Percentiles rank a stretch among this genome's conserved stretches.
Evolutionary conservation across 2,113 vertebrate genomes (phyloP).

Genomic region (Anthoscopus minutus): DNA sequence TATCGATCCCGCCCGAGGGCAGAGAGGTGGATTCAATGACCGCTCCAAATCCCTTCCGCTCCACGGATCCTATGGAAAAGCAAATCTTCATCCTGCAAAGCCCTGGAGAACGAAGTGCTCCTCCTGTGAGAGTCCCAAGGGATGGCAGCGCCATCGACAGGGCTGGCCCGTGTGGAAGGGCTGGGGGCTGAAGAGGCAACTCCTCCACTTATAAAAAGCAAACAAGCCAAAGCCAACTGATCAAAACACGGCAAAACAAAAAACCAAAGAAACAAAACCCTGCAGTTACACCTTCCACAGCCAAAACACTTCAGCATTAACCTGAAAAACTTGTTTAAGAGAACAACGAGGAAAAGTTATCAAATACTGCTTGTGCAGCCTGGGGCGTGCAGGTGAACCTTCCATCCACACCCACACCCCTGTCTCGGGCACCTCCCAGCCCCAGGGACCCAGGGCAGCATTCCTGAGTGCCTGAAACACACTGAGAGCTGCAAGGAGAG

Average conservation of each 20-base stretch:
- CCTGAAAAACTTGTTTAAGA: slow-evolving; percentile 13
- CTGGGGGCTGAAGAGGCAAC: not conserved
- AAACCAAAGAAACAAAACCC: not conserved
- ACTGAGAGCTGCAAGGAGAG: not conserved
- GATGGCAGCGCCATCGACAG: fast-evolving
- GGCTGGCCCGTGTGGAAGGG: fast-evolving
- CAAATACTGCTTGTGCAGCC: not conserved
- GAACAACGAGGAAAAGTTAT: not conserved
- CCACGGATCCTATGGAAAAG: not conserved
- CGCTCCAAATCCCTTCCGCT: not conserved
- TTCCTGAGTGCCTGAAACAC: not conserved
- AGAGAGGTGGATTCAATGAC: not conserved
- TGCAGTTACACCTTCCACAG: not conserved
- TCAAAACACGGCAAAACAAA: not conserved
- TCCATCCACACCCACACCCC: not conserved
- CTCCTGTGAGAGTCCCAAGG: fast-evolving
- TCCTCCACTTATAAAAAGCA: too few relatives aligned
- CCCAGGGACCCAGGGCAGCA: fast-evolving
- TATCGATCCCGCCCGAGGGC: not conserved
- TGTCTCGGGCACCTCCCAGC: not conserved
- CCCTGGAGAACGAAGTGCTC: not conserved
- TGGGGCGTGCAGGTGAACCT: not conserved
- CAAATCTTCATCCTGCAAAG: not conserved
- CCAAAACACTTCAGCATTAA: not conserved
- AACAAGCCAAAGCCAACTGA: not conserved